Conservation (phyloP, 2,113 vertebrate species). For the Anas platyrhynchos region DNA sequence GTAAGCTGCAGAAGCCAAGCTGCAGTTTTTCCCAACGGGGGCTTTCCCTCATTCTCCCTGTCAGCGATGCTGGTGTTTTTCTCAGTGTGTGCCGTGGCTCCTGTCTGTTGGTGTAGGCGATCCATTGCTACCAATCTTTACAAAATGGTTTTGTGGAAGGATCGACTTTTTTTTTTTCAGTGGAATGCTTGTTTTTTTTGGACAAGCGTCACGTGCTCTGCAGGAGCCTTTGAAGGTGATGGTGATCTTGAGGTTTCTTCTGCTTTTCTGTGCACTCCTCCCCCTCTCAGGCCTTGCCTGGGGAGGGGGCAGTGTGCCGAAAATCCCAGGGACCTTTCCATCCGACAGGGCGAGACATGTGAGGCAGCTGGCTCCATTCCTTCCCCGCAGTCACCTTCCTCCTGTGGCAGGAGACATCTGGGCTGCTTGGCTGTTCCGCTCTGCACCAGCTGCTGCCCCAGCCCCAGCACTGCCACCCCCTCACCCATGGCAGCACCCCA, state of each 20-base stretch:
- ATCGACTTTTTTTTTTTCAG: background rate
- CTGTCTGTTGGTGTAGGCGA: background rate
- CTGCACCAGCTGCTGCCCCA: accelerated
- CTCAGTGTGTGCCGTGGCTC: background rate
- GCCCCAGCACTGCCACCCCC: background rate
- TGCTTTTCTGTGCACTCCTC: background rate
- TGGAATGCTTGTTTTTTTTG: background rate
- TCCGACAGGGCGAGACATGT: accelerated
- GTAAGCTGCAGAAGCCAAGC: background rate
- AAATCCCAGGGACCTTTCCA: background rate
- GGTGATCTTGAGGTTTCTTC: background rate
- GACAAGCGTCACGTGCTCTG: background rate
- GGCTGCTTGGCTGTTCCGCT: background rate
- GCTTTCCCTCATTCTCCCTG: background rate
- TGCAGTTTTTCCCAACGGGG: background rate
- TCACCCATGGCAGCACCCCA: accelerated
- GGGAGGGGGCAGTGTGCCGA: no score
- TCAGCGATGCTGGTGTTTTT: background rate
- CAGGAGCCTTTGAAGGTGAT: background rate
- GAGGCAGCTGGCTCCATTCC: background rate
- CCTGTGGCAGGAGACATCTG: background rate
- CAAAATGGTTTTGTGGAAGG: background rate
- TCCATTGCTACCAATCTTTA: background rate
- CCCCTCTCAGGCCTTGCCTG: background rate
- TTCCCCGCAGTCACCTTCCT: background rate